A percentile compares a stretch with the other conserved stretches of the same genome.
Evolutionary conservation across 2,113 vertebrate genomes (phyloP).

Genomic region (Poeciliopsis turrubarensis): DNA sequence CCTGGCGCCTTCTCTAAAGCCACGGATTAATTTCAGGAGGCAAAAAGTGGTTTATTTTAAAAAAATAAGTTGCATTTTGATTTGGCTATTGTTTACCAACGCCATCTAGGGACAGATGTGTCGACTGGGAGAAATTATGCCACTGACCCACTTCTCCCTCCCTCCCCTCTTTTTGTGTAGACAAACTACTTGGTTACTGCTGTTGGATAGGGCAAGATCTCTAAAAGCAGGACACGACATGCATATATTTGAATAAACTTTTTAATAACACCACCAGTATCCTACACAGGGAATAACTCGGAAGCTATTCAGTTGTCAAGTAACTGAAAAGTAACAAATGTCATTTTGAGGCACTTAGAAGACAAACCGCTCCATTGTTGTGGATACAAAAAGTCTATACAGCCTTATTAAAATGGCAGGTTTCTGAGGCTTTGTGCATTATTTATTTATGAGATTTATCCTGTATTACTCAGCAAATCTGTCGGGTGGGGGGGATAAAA

Average conservation of each 20-base stretch:
- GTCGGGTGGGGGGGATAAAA: too few relatives aligned
- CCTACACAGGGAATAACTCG: neutral
- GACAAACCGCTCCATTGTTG: too few relatives aligned
- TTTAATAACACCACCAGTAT: neutral
- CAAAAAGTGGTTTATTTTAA: neutral
- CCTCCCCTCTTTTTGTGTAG: conserved; percentile 1
- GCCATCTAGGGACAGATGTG: conserved; percentile 8
- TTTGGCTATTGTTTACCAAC: neutral
- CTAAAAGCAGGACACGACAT: neutral
- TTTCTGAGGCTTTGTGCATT: too few relatives aligned
- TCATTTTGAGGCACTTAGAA: too few relatives aligned
- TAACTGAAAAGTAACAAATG: too few relatives aligned
- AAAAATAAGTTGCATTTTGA: neutral
- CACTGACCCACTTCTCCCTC: conserved; percentile 52
- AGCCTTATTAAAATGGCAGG: too few relatives aligned
- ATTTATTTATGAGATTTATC: too few relatives aligned
- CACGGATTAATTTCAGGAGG: neutral
- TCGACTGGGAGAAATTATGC: conserved; percentile 27
- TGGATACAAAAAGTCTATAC: too few relatives aligned
- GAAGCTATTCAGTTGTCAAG: neutral
- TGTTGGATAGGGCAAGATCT: neutral
- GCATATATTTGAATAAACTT: neutral
- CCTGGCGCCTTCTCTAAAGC: neutral
- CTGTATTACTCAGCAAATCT: too few relatives aligned
- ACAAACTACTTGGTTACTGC: neutral